A percentile compares a stretch with the other conserved stretches of the same genome.
These are phyloP conservation scores for Drosophila prosaltans DNA, from an alignment of 1,140 invertebrate species.

Conservation along the genomic window DNA sequence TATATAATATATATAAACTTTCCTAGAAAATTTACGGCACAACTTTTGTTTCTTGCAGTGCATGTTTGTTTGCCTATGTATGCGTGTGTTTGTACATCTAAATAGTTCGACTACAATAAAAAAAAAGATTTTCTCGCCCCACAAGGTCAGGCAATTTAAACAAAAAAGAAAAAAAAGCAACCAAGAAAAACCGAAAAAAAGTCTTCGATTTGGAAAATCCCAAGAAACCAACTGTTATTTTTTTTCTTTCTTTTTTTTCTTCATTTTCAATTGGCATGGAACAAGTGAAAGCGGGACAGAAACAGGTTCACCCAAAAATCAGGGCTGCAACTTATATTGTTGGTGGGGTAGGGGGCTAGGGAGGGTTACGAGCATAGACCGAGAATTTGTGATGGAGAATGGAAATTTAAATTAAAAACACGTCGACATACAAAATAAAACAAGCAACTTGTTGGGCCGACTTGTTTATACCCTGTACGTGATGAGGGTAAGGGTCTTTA, in stretches of 20 bases:
- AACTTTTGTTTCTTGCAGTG: not conserved
- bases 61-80: not conserved
- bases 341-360: not conserved
- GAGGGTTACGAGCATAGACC: not conserved
- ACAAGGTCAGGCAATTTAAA: slow-evolving; percentile 5
- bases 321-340: no score
- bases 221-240: not conserved
- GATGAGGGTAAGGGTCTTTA: no score
- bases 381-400: slow-evolving; percentile 19
- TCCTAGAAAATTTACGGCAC: no score
- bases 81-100: slow-evolving; percentile 1
- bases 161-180: slow-evolving; percentile 11
- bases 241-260: not conserved
- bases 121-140: not conserved
- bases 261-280: slow-evolving; percentile 5
- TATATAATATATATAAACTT: no score
- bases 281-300: not conserved
- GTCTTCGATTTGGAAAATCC: slow-evolving; percentile 3
- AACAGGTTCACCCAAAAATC: not conserved
- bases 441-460: not conserved
- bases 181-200: not conserved
- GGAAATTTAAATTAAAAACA: slow-evolving; percentile 77
- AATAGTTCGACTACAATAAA: slow-evolving; percentile 7
- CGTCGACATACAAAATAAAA: slow-evolving; percentile 49
- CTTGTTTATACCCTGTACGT: no score